phyloP scores from a whole-genome alignment of 2,797 vertebrate genomes.

The Enteromius thamalakanensis region DNA sequence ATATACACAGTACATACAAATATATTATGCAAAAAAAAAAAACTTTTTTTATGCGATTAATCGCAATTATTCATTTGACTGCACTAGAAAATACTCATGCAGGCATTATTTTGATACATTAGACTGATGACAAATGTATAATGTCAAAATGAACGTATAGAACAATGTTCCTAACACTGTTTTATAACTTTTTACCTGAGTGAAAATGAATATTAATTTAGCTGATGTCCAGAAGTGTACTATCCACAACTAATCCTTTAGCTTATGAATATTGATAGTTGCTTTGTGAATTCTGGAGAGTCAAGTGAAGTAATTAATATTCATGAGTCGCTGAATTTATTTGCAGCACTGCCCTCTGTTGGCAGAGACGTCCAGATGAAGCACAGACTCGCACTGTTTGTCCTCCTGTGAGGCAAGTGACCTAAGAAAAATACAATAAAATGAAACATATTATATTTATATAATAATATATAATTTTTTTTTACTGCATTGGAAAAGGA shows the following conservation, averaged over 20 bases:
- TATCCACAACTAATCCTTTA: neutral
- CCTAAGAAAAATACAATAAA: slow-evolving; percentile 60
- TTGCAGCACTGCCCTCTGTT: slow-evolving; percentile 69
- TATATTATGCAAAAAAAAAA: too few species aligned
- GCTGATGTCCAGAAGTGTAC: neutral
- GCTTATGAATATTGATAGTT: neutral
- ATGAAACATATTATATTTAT: neutral
- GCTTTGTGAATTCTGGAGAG: neutral
- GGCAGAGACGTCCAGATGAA: slow-evolving; percentile 57
- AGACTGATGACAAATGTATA: neutral
- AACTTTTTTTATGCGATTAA: too few species aligned
- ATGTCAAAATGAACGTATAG: neutral
- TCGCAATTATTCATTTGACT: too few species aligned
- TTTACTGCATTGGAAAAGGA: neutral
- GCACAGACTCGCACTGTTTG: slow-evolving; percentile 64
- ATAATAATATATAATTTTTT: too few species aligned
- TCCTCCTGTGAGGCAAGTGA: slow-evolving; percentile 68
- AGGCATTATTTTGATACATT: neutral
- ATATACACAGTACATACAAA: too few species aligned
- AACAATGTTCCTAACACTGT: neutral
- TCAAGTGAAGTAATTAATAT: neutral
- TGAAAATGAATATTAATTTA: neutral
- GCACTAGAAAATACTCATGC: neutral
- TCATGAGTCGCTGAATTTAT: slow-evolving; percentile 48
- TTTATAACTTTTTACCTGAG: neutral